Conservation (phyloP, 2,888 invertebrate genomes). For the Liodrosophila aerea region DNA sequence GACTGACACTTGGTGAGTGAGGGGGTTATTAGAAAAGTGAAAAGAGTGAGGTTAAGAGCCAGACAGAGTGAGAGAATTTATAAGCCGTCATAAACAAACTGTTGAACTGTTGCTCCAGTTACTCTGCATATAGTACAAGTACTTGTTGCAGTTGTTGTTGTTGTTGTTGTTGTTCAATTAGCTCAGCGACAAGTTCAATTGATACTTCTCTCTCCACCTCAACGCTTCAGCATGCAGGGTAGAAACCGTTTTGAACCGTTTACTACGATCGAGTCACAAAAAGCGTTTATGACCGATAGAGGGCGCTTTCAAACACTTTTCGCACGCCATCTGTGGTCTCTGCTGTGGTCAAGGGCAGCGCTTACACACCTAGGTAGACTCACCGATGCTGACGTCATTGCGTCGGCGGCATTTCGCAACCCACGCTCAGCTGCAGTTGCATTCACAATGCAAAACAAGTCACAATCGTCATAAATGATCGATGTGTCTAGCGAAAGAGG, state of each 20-base stretch:
- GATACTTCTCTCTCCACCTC: not conserved
- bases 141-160: slow-evolving; percentile 7
- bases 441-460: slow-evolving; percentile 1
- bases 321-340: no score
- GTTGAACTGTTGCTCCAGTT: slow-evolving; percentile 14
- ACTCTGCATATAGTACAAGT: not conserved
- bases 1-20: slow-evolving; percentile 9
- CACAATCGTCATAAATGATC: not conserved
- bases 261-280: no score
- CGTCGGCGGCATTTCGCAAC: slow-evolving; percentile 16
- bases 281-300: no score
- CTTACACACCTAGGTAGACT: slow-evolving; percentile 6
- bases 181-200: slow-evolving; percentile 55
- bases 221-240: no score
- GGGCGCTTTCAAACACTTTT: no score
- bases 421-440: slow-evolving; percentile 28
- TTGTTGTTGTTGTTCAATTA: slow-evolving; percentile 31
- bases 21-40: not conserved
- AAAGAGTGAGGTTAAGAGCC: not conserved
- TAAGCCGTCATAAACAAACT: slow-evolving; percentile 13
- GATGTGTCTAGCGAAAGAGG: no score
- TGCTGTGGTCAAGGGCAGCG: slow-evolving; percentile 36
- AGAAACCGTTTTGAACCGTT: no score
- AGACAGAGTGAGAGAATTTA: slow-evolving; percentile 11
- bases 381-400: slow-evolving; percentile 38